Evolutionary conservation across 2,888 invertebrate species (phyloP), one percentile per base, ranked within the genome.

Genomic region (Gastrophysa polygoni): DNA sequence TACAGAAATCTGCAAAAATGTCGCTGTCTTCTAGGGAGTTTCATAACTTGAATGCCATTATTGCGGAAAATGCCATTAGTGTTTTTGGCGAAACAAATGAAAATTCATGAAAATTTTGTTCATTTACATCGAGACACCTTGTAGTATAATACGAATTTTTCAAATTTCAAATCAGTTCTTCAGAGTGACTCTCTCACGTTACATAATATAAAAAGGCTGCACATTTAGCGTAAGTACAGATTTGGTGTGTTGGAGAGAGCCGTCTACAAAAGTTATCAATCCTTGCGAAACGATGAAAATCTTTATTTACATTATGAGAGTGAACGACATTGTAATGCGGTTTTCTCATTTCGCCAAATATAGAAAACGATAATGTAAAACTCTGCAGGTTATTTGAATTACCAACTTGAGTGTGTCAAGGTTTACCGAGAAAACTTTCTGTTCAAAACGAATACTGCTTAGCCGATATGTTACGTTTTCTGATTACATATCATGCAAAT

Each of bases 341-440:
- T n/a, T 50, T 46, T 56, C 16, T 55, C 57, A 59, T 51, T 61
- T 64, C 57, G 24, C 67, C 67, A 60, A 61, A 69, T 67, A 67
- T 65, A 61, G 67, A 58, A 34, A 51, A 44, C 51, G 24, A 47
- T 46, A 54, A 50, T 59, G 61, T 47, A 57, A 49, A 46, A 54
- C 43, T 59, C 48, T 59, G 47, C 56, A 59, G 57, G 66, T 63
- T 64, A 51, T 58, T 64, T 57, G 14, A 29, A 59, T 54, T 38
- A 38, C 14, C 38, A 14, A 38, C 38, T 38, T 38, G 38, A 62
- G 44, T 65, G 48, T 67, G 67, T 68, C 68, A 68, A 68, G 68
- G 67, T 60, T 62, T 38, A 38, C 14, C 14, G 14, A 1, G 14
- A 38, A 38, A 38, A 38, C 38, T 38, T 38, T 38, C 38, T 4